A percentile compares a stretch with the other conserved stretches of the same genome.
Conservation (phyloP, 2,797 vertebrate genomes). For the Aulostomus chinensis region DNA sequence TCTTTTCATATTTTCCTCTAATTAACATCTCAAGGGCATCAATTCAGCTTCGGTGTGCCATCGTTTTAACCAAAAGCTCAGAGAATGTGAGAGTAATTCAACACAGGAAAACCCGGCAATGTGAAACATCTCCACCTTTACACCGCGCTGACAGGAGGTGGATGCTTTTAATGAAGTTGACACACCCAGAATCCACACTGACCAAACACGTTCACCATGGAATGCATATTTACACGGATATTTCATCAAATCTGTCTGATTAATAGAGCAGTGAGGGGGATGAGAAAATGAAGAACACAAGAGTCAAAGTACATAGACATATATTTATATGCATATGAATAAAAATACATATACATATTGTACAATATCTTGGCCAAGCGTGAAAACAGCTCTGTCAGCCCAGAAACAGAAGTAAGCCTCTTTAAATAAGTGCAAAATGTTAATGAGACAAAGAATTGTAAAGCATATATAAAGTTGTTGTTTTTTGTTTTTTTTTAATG, state of each 20-base stretch:
- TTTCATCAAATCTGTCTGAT: too few species aligned
- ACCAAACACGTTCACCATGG: too few species aligned
- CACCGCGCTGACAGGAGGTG: constrained; percentile 18
- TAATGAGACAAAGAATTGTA: constrained; percentile 83
- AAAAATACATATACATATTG: constrained; percentile 87
- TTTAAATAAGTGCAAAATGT: constrained; percentile 90
- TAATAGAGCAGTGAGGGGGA: neutral
- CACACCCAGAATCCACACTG: too few species aligned
- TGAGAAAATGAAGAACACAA: constrained; percentile 45
- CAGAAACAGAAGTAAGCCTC: constrained; percentile 76
- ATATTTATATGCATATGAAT: constrained; percentile 88
- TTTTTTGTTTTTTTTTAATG: constrained; percentile 15
- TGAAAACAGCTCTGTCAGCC: constrained; percentile 78
- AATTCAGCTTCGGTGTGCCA: too few species aligned
- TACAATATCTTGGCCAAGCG: constrained; percentile 81
- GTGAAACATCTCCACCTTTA: constrained; percentile 24
- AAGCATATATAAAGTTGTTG: constrained; percentile 80
- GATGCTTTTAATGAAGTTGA: constrained; percentile 37
- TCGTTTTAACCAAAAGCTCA: too few species aligned
- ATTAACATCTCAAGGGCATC: too few species aligned
- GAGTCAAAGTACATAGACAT: constrained; percentile 82
- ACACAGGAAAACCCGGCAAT: constrained; percentile 15
- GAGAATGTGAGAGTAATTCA: constrained; percentile 23
- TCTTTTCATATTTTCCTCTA: too few species aligned
- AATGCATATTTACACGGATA: too few species aligned